A percentile compares a stretch with the other conserved stretches of the same genome.
Evolutionary conservation across 1,140 invertebrate genomes (phyloP).

Genomic region (Lysiphlebus fabarum): DNA sequence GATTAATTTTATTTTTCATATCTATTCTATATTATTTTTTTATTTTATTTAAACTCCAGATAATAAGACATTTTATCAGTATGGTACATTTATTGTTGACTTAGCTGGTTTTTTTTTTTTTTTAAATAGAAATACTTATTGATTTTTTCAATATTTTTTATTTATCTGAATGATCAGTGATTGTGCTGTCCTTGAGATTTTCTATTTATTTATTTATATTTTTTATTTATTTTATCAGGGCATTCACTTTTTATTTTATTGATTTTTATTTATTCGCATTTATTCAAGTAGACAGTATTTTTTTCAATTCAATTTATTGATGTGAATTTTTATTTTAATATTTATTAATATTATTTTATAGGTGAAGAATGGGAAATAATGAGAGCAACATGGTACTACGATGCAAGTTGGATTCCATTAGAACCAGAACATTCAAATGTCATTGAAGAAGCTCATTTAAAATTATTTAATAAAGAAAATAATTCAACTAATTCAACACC

Average conservation of each 20-base stretch:
- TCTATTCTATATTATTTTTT: background rate
- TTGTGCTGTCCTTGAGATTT: constrained; percentile 42
- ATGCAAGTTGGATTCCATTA: constrained; percentile 68
- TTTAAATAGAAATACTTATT: constrained; percentile 10
- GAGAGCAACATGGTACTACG: constrained; percentile 70
- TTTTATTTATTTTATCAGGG: background rate
- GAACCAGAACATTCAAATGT: constrained; percentile 60
- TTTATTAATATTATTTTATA: no score
- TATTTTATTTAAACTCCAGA: background rate
- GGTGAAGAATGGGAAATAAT: constrained; percentile 62
- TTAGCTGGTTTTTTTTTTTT: background rate
- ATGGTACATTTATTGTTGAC: background rate
- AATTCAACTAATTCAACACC: constrained; percentile 37
- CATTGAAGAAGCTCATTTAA: constrained; percentile 64
- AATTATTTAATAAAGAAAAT: constrained; percentile 51
- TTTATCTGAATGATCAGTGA: constrained; percentile 26
- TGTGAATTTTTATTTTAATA: no score
- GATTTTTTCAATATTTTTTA: constrained; percentile 7
- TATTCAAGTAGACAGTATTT: no score
- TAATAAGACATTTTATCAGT: constrained; percentile 11
- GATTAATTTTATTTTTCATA: background rate
- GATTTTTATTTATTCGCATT: background rate
- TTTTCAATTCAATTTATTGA: no score
- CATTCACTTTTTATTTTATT: background rate
- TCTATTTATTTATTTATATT: constrained; percentile 18